Base-by-base conservation (phyloP, 1,140 invertebrate genomes). In the Bombus sibiricus region DNA sequence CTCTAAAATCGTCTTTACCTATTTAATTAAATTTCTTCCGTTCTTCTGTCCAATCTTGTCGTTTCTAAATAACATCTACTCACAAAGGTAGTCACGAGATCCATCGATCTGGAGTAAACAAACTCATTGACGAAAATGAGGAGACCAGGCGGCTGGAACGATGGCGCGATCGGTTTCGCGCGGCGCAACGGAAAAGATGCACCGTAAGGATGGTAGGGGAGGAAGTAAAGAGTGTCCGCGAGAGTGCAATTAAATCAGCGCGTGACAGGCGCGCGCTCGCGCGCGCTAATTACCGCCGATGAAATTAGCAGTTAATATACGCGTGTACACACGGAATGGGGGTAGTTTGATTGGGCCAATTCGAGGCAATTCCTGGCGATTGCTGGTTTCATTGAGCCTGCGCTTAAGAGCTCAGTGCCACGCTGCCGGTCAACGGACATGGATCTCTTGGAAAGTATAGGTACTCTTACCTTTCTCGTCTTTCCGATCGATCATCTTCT, bases 361-460 rank as follows among this genome's bases (percentile, higher is more conserved):
- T 95, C 94, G 93, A 95, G 94, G 95, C 95, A 95, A 95, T 95
- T 95, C 95, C 94, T 95, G 94, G 93, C 94, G 95, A 95, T 95
- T 95, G 93, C 93, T 94, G 94, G 94, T 95, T 95, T 95, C 94
- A 95, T 95, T 95, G 94, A 95, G 94, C 92, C 92, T 92, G 92
- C 92, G 92, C 92, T 94, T 92, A 94, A 94, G 93, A 94, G 91
- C 90, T 95, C 94, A 94, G 94, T 94, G 92, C 91, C 92, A 93
- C 92, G 90, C 93, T 93, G 94, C 90, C 91, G 92, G 91, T 92
- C 94, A 93, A 92, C 93, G 88, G 93, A 94, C 93, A 93, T 93
- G 93, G 93, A 93, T 94, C 93, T 93, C 92, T 92, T 92, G 75
- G 78, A 89, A 83, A 75, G 84, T 85, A 57, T 85, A 81, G 69